Percentiles rank a stretch among this genome's conserved stretches.
These are phyloP conservation scores for Trinorchestia longiramus DNA, from an alignment of 1,140 invertebrate species.

Conservation along the genomic window DNA sequence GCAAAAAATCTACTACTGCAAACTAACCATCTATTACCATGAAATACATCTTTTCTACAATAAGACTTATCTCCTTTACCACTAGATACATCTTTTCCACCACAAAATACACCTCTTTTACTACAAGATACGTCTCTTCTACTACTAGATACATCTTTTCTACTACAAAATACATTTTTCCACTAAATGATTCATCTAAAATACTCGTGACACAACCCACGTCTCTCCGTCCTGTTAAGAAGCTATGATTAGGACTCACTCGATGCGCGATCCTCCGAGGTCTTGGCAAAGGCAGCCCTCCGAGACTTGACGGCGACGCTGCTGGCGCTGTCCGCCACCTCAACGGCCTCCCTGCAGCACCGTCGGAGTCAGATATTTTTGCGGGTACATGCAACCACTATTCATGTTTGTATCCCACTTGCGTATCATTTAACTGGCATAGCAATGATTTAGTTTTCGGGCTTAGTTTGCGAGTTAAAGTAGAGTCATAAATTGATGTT, in stretches of 20 bases:
- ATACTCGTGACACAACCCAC: too few relatives aligned
- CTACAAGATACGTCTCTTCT: too few relatives aligned
- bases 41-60: too few relatives aligned
- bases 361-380: neutral
- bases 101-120: too few relatives aligned
- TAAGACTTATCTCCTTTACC: too few relatives aligned
- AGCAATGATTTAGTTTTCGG: neutral
- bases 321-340: slow-evolving; percentile 57
- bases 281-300: slow-evolving; percentile 65
- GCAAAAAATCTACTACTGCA: too few relatives aligned
- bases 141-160: too few relatives aligned
- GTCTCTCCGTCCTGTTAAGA: too few relatives aligned
- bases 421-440: neutral
- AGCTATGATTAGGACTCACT: slow-evolving; percentile 24
- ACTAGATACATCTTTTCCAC: too few relatives aligned
- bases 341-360: slow-evolving; percentile 60
- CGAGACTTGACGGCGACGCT: slow-evolving; percentile 64
- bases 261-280: slow-evolving; percentile 61
- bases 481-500: neutral
- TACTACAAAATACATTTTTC: too few relatives aligned
- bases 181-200: too few relatives aligned
- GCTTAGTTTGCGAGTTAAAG: neutral
- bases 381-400: neutral
- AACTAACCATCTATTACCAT: too few relatives aligned
- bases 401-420: neutral